Evolutionary conservation across 2,888 invertebrate species (phyloP).

Genomic region (Caradrina clavipalpis): DNA sequence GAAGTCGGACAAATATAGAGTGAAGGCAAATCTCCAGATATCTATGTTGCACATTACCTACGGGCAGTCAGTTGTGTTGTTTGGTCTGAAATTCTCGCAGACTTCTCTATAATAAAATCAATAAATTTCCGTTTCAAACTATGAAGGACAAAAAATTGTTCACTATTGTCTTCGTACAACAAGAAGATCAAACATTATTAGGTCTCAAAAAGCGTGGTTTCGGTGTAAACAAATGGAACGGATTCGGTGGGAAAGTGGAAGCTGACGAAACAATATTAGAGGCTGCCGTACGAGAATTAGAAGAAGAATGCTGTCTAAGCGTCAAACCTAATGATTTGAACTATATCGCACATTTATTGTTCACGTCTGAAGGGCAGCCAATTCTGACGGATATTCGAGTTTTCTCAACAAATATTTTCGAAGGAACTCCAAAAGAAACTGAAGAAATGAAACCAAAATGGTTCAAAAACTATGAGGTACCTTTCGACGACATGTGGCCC

Average conservation of each 20-base stretch:
- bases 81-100: not conserved
- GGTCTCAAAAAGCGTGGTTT: conserved; percentile 94
- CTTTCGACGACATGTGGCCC: conserved; percentile 93
- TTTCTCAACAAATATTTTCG: conserved; percentile 89
- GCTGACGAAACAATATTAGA: conserved; percentile 91
- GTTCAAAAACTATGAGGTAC: conserved; percentile 91
- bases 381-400: conserved; percentile 92
- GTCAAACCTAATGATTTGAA: conserved; percentile 85
- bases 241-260: conserved; percentile 95
- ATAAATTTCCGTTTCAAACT: not conserved
- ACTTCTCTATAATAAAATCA: conserved; percentile 13
- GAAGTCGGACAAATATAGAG: no score
- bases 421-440: conserved; percentile 91
- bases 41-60: no score
- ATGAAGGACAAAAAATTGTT: conserved; percentile 82
- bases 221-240: conserved; percentile 94
- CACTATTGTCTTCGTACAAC: conserved; percentile 82
- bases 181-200: conserved; percentile 88
- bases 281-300: conserved; percentile 92
- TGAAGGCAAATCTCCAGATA: no score
- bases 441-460: conserved; percentile 94
- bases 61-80: not conserved
- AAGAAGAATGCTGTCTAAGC: conserved; percentile 92
- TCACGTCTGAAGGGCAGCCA: conserved; percentile 92
- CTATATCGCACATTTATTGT: conserved; percentile 92